phyloP scores from a whole-genome alignment of 1,140 invertebrate genomes.

The Adoxophyes honmai region DNA sequence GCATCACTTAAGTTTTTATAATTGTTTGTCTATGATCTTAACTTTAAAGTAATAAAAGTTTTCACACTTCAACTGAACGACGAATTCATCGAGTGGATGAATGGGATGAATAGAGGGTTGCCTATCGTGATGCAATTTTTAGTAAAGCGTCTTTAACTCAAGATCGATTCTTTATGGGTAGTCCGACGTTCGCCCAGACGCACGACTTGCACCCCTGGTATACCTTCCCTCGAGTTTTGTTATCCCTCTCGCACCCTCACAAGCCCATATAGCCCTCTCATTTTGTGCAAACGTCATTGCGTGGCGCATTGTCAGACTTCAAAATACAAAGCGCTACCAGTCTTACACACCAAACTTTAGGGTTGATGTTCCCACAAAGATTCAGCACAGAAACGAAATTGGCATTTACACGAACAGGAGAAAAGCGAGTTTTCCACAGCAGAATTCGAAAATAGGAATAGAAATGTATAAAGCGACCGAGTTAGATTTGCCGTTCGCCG shows the following conservation, averaged over 20 bases:
- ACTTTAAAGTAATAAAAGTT: no score
- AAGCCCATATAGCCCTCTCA: conserved; percentile 32
- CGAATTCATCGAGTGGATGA: no score
- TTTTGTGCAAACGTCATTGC: conserved; percentile 68
- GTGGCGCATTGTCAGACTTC: conserved; percentile 68
- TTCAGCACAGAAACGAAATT: conserved; percentile 62
- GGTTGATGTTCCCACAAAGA: conserved; percentile 34
- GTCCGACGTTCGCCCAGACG: conserved; percentile 49
- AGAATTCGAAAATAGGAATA: conserved; percentile 68
- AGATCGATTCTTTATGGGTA: conserved; percentile 68
- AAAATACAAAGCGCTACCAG: conserved; percentile 28
- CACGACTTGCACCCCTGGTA: conserved; percentile 59
- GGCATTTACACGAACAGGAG: conserved; percentile 70
- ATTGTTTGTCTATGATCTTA: no score
- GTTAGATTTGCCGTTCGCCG: conserved; percentile 30
- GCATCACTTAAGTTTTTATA: no score
- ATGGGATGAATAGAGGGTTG: no score
- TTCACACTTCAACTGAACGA: no score
- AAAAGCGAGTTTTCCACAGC: conserved; percentile 73
- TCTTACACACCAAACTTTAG: conserved; percentile 28
- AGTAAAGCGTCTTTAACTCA: conserved; percentile 47
- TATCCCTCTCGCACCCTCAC: conserved; percentile 37
- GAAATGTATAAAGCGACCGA: conserved; percentile 43
- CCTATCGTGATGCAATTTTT: conserved; percentile 18
- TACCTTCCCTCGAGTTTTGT: conserved; percentile 44